Evolutionary conservation across 2,797 vertebrate species (phyloP), one percentile per base, ranked within the genome.

Genomic region (Sebastes goodei): DNA sequence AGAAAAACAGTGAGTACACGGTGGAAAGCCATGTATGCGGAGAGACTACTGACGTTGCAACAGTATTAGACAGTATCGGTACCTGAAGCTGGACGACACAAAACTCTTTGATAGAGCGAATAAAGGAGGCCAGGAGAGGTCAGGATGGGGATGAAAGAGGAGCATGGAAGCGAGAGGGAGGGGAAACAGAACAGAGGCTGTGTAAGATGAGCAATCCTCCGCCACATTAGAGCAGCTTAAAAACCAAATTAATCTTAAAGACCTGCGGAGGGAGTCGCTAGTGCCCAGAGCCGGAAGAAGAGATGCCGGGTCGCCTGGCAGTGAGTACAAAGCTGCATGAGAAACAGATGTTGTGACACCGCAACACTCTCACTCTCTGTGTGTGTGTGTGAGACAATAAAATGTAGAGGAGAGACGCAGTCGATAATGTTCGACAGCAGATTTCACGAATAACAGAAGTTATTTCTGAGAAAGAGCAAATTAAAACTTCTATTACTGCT

Each of bases 321-420:
- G 71, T 25, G 25, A 86, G 71, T 42, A 83, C 80, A 86, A 83
- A 88, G 79, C 90, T 87, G 83, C 85, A 90, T 21, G 73, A 82
- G 76, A 86, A 92, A 86, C 87, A 89, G 86, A 93, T 91, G 90
- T 84, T 82, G 52, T 49, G 66, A 83, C 72, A 87, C 42, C 2
- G 1, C 60, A 75, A 74, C 32, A 56, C 71, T 72, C 7, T 42
- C 29, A 42, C 60, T 74, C 2, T 56, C 17, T 63, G 7, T 66
- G 38, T 65, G 55, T 65, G 55, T 55, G 72, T 35, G 71, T 56
- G 76, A 76, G 68, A 83, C 53, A 71, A 86, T 75, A 55, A 80
- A 81, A 73, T 8, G 61, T 17, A 12, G 21, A 59, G 27, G 56
- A 61, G 42, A 52, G 33, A 64, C 12, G 33, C 71, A 30, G 30